phyloP scores from a whole-genome alignment of 2,797 vertebrate species.

The Podarcis siculus region DNA sequence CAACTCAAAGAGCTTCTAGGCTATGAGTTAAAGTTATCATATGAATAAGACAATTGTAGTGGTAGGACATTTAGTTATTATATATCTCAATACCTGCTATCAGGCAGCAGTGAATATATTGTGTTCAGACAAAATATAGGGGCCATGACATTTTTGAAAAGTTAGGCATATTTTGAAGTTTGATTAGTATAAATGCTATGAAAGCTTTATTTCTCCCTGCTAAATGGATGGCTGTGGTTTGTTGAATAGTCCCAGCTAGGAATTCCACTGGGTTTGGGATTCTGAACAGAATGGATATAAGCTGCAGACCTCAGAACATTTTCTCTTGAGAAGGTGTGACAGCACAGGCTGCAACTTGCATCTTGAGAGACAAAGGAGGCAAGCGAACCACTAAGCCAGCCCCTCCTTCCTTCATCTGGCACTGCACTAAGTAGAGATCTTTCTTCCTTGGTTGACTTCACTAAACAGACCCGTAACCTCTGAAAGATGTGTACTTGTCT shows the following conservation, averaged over 20 bases:
- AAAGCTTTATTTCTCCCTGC: background rate
- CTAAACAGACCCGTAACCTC: too few species aligned
- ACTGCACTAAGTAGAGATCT: too few species aligned
- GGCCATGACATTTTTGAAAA: background rate
- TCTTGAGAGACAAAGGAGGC: too few species aligned
- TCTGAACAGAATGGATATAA: background rate
- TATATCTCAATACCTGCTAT: background rate
- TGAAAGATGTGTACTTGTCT: too few species aligned
- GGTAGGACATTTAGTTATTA: rapidly evolving
- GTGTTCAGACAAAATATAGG: background rate
- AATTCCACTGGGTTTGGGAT: too few species aligned
- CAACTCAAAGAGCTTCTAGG: background rate
- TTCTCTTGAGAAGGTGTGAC: background rate
- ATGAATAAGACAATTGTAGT: rapidly evolving
- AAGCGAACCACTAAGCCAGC: too few species aligned
- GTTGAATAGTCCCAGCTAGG: background rate
- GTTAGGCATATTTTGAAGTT: background rate
- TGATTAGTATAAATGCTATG: too few species aligned
- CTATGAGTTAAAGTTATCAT: background rate
- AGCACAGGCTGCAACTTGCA: too few species aligned
- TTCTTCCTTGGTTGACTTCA: too few species aligned
- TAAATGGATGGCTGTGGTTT: background rate
- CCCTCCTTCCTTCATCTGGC: too few species aligned
- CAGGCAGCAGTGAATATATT: background rate
- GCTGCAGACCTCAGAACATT: background rate